These are phyloP conservation scores for Odontocolon sp. DNA, from an alignment of 2,888 invertebrate species.

Conservation along the genomic window DNA sequence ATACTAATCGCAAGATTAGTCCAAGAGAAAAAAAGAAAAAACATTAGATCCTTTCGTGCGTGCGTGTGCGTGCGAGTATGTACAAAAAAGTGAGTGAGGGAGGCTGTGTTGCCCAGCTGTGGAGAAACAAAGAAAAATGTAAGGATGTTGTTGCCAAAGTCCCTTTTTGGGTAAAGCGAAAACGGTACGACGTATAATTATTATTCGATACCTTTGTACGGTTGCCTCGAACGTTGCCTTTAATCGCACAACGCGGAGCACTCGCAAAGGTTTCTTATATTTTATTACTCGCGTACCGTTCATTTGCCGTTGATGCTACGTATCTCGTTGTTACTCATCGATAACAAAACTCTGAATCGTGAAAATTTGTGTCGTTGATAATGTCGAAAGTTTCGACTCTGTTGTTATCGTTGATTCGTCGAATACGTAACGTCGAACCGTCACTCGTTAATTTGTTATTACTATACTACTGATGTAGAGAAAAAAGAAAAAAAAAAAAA, in stretches of 20 bases:
- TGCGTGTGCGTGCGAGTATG: conserved; percentile 8
- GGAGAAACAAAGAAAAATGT: conserved; percentile 56
- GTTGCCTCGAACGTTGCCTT: conserved; percentile 45
- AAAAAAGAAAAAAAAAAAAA: conserved; percentile 58
- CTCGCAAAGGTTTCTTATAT: conserved; percentile 52
- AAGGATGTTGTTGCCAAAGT: conserved; percentile 78
- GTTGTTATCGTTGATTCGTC: too few species aligned
- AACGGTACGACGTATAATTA: conserved; percentile 71
- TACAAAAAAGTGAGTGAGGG: conserved; percentile 45
- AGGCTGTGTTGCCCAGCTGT: conserved; percentile 72
- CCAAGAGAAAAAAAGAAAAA: conserved; percentile 45
- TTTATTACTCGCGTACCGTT: conserved; percentile 55
- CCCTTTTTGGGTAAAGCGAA: conserved; percentile 69
- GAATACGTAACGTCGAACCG: conserved; percentile 59
- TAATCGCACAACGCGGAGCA: conserved; percentile 20
- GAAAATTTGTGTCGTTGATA: conserved; percentile 13
- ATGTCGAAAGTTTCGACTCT: too few species aligned
- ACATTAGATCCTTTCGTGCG: conserved; percentile 37
- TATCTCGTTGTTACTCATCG: too few species aligned
- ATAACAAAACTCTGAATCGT: too few species aligned
- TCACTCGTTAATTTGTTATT: conserved; percentile 74
- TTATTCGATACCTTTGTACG: conserved; percentile 65
- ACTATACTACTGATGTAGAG: conserved; percentile 59
- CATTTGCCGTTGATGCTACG: conserved; percentile 56
- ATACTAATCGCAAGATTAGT: conserved; percentile 61